Conservation (phyloP, 2,797 vertebrate genomes). For the Chloroceryle amazona region DNA sequence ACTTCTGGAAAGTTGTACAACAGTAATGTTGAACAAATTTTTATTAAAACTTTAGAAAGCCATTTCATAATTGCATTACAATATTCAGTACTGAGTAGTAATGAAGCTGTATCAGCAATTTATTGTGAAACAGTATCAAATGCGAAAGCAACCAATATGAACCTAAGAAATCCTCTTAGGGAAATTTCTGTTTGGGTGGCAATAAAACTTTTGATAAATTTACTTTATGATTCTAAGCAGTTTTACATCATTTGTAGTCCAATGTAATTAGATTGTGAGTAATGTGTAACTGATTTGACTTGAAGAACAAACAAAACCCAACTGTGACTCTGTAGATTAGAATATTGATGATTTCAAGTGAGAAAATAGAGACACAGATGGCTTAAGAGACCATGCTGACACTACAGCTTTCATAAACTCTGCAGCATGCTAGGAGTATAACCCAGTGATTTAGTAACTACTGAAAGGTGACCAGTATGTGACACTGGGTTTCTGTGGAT, state of each 20-base stretch:
- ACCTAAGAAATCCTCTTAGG: background rate
- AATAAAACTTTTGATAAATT: conserved; percentile 7
- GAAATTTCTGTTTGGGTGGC: conserved; percentile 1
- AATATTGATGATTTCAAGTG: conserved; percentile 21
- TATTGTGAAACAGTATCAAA: background rate
- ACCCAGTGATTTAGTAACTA: background rate
- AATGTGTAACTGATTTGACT: background rate
- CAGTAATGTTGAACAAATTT: background rate
- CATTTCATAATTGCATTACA: background rate
- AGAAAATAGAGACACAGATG: background rate
- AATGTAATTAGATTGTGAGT: background rate
- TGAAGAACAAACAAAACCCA: conserved; percentile 14
- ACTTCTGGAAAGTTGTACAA: background rate
- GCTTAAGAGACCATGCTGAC: background rate
- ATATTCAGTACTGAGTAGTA: background rate
- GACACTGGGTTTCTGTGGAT: background rate
- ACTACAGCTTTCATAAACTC: background rate
- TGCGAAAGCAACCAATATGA: background rate
- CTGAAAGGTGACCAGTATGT: background rate
- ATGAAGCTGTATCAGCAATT: background rate
- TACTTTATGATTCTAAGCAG: background rate
- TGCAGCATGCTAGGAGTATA: background rate
- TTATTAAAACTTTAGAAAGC: background rate
- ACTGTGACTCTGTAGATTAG: background rate
- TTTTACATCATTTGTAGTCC: background rate